These are phyloP conservation scores for Plodia interpunctella DNA, from an alignment of 1,140 invertebrate genomes.

Conservation along the genomic window DNA sequence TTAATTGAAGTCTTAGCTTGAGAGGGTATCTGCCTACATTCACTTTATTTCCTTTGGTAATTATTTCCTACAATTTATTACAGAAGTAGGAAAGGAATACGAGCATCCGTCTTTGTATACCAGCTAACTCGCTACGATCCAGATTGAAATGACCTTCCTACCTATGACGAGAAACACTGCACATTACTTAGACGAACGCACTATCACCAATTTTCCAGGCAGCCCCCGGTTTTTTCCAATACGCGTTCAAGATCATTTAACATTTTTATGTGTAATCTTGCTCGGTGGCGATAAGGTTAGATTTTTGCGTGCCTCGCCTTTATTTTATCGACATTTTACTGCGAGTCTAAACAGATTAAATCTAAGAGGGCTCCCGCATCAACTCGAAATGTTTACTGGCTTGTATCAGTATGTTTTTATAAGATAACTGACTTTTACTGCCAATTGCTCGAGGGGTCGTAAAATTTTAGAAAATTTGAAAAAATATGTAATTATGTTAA, in stretches of 20 bases:
- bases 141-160: too few relatives aligned
- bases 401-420: conserved; percentile 36
- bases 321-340: conserved; percentile 73
- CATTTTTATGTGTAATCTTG: conserved; percentile 76
- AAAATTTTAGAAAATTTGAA: too few relatives aligned
- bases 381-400: conserved; percentile 41
- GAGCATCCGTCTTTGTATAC: too few relatives aligned
- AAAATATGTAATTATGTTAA: too few relatives aligned
- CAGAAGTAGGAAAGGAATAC: too few relatives aligned
- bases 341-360: conserved; percentile 70
- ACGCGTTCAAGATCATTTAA: conserved; percentile 73
- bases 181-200: conserved; percentile 13
- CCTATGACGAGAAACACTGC: conserved; percentile 13
- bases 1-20: too few relatives aligned
- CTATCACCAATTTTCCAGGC: conserved; percentile 48
- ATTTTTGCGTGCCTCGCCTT: conserved; percentile 65
- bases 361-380: conserved; percentile 44
- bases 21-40: too few relatives aligned
- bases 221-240: conserved; percentile 72
- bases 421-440: conserved; percentile 22
- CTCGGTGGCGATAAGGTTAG: conserved; percentile 68
- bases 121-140: too few relatives aligned
- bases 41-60: too few relatives aligned
- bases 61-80: too few relatives aligned
- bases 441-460: too few relatives aligned